Evolutionary conservation across 2,797 vertebrate genomes (phyloP), one percentile per base, ranked within the genome.

Genomic region (Cheracebus regulus): DNA sequence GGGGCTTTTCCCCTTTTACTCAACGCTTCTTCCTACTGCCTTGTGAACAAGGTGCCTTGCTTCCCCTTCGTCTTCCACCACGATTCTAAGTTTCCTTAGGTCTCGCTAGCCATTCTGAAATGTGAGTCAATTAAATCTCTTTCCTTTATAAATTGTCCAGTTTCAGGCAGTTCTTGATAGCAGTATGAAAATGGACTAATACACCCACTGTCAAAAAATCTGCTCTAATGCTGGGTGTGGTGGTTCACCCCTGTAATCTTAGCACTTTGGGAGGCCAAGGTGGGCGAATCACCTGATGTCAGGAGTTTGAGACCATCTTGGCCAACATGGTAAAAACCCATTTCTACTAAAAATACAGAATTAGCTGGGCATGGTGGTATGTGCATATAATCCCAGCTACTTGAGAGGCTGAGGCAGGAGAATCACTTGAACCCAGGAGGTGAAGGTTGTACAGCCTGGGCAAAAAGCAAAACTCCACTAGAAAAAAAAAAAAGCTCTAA

Each of bases 361-460:
- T 33, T 15, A 19, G 33, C 33, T 1, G 1, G 4, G 7, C 1
- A 1, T 67, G 7, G 14, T n/a, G 7, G 33, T n/a, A 17, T 2
- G 14, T 8, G 8, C 15, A 4, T 67, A 8, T 67, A n/a, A n/a
- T 67, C 30, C 61, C 15, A 67, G 33, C 33, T 67, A 67, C 61
- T 4, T 2, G 15, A 33, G 4, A 67, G 33, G 33, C 33, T n/a
- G 61, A 67, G 15, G 15, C 33, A n/a, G 61, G 33, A n/a, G 33
- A n/a, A 67, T n/a, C 15, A 67, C 33, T 67, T 67, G 33, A 67
- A 67, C 61, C 33, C 0, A 0, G 61, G 61, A 67, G 30, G 7
- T 33, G 33, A 7, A n/a, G 33, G 33, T 67, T n/a, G 61, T 33
- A 67, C 61, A 67, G 61, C 33, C 61, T 67, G 15, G 61, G 33